Base-by-base conservation (phyloP, 2,113 vertebrate genomes). In the Propithecus coquereli region DNA sequence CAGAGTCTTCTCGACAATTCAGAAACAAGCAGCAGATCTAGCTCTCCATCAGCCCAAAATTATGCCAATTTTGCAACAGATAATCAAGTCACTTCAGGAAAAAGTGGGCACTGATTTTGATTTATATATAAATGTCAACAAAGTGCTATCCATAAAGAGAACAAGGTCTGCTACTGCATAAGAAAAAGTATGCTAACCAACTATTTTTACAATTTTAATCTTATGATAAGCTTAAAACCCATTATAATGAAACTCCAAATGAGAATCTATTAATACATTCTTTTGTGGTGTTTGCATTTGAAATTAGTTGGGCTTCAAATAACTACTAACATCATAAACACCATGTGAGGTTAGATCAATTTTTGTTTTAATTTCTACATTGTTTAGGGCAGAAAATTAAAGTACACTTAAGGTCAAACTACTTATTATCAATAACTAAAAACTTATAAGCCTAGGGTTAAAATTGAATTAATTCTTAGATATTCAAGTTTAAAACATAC, bases 401-500 rank as follows among this genome's bases (percentile, higher is more conserved):
- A 92, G 50, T n/a, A 90, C 10, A 66, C 43, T 66, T 71, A 88
- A 91, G 16, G 12, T 81, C 50, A 94, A 90, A 85, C 9, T 45
- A 91, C 17, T 94, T 96, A 77, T 11, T 66, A 84, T 88, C 66
- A 93, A n/a, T 68, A 90, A 91, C 40, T 63, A 79, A 91, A 40
- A 59, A 68, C 22, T 52, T 73, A 37, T 40, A 74, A 65, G 16
- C 8, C 23, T n/a, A 83, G 27, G 10, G 83, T 54, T 82, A 45
- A 97, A 83, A 66, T 16, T 68, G 13, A 92, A 76, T 1, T 87
- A 91, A 87, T 74, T 71, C 14, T 74, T 73, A 94, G 12, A 71
- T 81, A 76, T 65, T 83, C 52, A 70, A 81, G n/a, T 91, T 92
- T 50, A 71, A 89, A 90, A 50, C 93, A 84, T 97, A 99, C 99